These are phyloP conservation scores for Brachionus angularis DNA, from an alignment of 1,140 invertebrate species.

Conservation along the genomic window DNA sequence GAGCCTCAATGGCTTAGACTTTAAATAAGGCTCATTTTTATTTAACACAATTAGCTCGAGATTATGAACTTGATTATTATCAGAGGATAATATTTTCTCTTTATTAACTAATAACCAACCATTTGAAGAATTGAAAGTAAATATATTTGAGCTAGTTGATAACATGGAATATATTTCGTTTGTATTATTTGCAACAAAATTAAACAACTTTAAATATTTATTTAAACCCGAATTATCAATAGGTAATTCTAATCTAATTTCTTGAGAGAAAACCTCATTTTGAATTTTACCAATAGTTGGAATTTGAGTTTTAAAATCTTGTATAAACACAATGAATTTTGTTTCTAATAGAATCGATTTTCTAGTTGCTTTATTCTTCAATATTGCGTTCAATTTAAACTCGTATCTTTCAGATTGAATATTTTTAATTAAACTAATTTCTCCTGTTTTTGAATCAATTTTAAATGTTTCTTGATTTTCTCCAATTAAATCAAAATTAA, in stretches of 20 bases:
- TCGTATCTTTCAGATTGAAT: neutral
- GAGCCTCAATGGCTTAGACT: too few species aligned
- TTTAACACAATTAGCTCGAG: too few species aligned
- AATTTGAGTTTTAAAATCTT: neutral
- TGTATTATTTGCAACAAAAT: neutral
- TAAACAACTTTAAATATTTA: neutral
- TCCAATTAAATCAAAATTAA: too few species aligned
- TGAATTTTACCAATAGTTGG: neutral
- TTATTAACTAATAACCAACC: neutral
- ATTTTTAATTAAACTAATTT: neutral
- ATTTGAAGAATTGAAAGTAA: neutral
- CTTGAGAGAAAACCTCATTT: neutral
- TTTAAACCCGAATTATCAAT: neutral
- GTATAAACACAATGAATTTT: neutral
- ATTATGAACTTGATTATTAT: too few species aligned
- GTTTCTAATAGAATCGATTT: conserved; percentile 18
- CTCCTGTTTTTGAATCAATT: neutral
- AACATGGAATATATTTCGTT: neutral
- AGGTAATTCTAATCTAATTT: neutral
- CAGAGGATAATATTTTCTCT: too few species aligned
- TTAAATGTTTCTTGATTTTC: neutral
- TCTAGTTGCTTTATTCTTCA: neutral
- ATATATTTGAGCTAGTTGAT: neutral
- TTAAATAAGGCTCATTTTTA: too few species aligned
- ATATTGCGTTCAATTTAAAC: neutral